Base-by-base conservation (phyloP, 2,113 vertebrate species). In the Setophaga kirtlandii region DNA sequence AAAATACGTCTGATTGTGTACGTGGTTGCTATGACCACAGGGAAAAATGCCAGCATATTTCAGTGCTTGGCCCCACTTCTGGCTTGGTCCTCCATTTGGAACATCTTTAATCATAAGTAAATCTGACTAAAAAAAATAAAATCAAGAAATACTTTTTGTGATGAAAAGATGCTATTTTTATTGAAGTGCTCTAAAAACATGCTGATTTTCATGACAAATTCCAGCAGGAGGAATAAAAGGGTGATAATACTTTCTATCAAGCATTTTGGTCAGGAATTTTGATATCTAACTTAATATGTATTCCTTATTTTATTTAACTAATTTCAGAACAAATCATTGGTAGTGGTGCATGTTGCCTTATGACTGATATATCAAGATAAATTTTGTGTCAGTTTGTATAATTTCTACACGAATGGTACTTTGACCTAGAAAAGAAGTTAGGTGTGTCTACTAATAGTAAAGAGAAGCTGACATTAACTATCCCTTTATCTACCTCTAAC, bases 51-150 rank as follows among this genome's bases (percentile, higher is more conserved):
- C 82, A 91, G 63, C 73, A 25, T 65, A 90, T 59, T 79, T 79
- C 25, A 47, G 53, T 39, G 64, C 74, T 95, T 95, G 65, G 79
- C 80, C 93, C 89, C 23, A 18, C 56, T 94, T 50, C 71, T 93
- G 88, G 76, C 85, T 94, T 96, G 90, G 85, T 90, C 89, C 86
- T 89, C 44, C 30, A 25, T n/a, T 97, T 94, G 94, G 93, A 85
- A 94, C 46, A 92, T 94, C 89, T 95, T 84, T 94, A 95, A 94
- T 89, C 60, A 79, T 53, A 46, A 92, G 46, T 81, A 95, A 94
- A 96, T 91, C 80, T 94, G 25, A 47, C 56, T 35, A 9, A 71
- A 93, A 87, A 83, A 69, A 82, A 27, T 39, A 53, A 33, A 33
- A 64, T 20, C 30, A 86, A 86, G 47, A 87, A 90, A 69, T 77